Evolutionary conservation across 1,140 invertebrate species (phyloP).

Genomic region (Dendroctonus ponderosae): DNA sequence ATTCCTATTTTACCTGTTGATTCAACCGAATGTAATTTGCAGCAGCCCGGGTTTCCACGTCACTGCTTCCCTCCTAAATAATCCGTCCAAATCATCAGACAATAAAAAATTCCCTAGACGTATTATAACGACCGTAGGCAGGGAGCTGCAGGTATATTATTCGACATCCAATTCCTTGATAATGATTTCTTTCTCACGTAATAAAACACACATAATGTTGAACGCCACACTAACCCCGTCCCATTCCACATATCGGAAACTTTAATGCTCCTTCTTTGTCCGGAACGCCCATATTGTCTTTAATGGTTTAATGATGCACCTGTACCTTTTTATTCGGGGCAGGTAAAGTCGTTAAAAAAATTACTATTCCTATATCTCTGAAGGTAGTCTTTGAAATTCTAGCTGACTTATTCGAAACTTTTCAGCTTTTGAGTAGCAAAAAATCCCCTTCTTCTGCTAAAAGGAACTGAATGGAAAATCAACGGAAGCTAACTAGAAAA

Average conservation of each 20-base stretch:
- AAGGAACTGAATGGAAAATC: too few species aligned
- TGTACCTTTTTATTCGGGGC: slow-evolving; percentile 24
- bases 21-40: too few species aligned
- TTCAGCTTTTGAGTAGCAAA: too few species aligned
- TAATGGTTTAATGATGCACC: slow-evolving; percentile 27
- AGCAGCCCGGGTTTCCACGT: too few species aligned
- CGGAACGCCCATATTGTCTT: slow-evolving; percentile 26
- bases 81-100: slow-evolving; percentile 28
- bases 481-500: too few species aligned
- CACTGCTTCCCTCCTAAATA: slow-evolving; percentile 7
- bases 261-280: background rate
- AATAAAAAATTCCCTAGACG: slow-evolving; percentile 41
- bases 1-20: too few species aligned
- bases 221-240: slow-evolving; percentile 7
- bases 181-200: slow-evolving; percentile 43
- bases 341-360: slow-evolving; percentile 25
- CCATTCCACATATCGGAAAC: background rate
- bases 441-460: too few species aligned
- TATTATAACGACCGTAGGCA: slow-evolving; percentile 37
- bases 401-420: too few species aligned
- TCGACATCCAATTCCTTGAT: slow-evolving; percentile 38
- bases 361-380: too few species aligned
- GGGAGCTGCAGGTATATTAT: slow-evolving; percentile 35
- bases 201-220: slow-evolving; percentile 36
- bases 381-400: too few species aligned